Base-by-base conservation (phyloP, 37 sponge, comb jelly and placozoan genomes). In the Haliclona indistincta region DNA sequence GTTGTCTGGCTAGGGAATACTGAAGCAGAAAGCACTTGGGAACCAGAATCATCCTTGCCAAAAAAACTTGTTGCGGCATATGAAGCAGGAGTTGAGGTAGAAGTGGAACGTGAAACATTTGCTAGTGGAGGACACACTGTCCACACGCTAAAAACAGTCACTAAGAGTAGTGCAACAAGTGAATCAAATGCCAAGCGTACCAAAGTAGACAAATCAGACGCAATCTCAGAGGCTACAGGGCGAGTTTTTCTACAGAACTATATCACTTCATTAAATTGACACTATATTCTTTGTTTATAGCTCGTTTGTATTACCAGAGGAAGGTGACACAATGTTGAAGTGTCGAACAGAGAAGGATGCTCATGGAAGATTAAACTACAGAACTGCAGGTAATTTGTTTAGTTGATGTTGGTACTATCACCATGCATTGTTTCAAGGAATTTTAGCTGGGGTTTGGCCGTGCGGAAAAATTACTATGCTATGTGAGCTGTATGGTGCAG, bases 1-100 rank as follows among this genome's bases (percentile, higher is more conserved):
- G 74, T 73, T 56, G 74, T 55, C 11, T 73, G 74, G 74, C 61
- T 73, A 15, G 74, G 74, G 5, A 56, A 32, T 35, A 11, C 74
- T 19, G 22, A 3, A 26, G 60, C 60, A 11, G 74, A 73, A 8
- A 38, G 23, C 20, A 55, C 60, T 25, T 73, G 74, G 74, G 74
- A 73, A 25, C 74, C 74, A 13, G 74, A 54, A 20, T 73, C 56
- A 34, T 15, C 39, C 28, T 36, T 73, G 37, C 74, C 74, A 36
- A 37, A 35, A 33, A 7, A 17, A 26, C 38, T 73, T 7, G 40
- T 73, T 55, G n/a, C 28, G 7, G 60, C 51, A 29, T 73, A 38
- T 73, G 74, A 73, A 55, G 23, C 7, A 34, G 74, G 74, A 37
- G 20, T 73, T 3, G 6, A 30, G n/a, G 17, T 33, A 11, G 60